Evolutionary conservation across 2,113 vertebrate genomes (phyloP), one percentile per base, ranked within the genome.

Genomic region (Recurvirostra avosetta): DNA sequence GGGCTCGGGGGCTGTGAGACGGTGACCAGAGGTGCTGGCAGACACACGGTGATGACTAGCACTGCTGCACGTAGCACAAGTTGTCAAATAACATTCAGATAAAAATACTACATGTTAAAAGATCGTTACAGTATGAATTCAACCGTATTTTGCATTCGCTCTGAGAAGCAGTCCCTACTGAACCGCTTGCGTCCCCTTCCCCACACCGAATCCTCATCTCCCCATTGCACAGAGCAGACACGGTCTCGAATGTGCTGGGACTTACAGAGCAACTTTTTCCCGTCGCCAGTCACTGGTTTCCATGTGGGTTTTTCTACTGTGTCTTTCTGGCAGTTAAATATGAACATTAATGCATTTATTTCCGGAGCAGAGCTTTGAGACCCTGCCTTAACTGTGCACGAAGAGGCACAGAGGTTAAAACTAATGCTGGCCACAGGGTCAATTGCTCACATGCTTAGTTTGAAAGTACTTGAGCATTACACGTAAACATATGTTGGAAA

Each of bases 201-300:
- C 18, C 12, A 0, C 0, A 0, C 68, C 7, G 1, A 63, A 34
- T 21, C 41, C 75, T 88, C 4, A 0, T 59, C 52, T 88, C 45
- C 55, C 41, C 63, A 1, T 47, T 1, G 0, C 75, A 20, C n/a
- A 29, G 22, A 47, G 43, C 47, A 49, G 62, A 15, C 50, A 15
- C 8, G 3, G 15, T 50, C n/a, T 59, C 2, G 0, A 23, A 59
- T 13, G n/a, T 45, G 5, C 25, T 6, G 8, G 15, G 5, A 32
- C 45, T 55, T 58, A 15, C 3, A 38, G 34, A 32, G 16, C 43
- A 67, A 1, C 19, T 20, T 41, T 56, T 56, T 27, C n/a, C 15
- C 45, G 29, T 77, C 1, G 0, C 15, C 45, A 36, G 12, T 40
- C 26, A 29, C 45, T 71, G 56, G 2, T 70, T 94, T 59, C 30